Evolutionary conservation across 1,140 invertebrate species (phyloP), one percentile per base, ranked within the genome.

Genomic region (Drosophila bocki): DNA sequence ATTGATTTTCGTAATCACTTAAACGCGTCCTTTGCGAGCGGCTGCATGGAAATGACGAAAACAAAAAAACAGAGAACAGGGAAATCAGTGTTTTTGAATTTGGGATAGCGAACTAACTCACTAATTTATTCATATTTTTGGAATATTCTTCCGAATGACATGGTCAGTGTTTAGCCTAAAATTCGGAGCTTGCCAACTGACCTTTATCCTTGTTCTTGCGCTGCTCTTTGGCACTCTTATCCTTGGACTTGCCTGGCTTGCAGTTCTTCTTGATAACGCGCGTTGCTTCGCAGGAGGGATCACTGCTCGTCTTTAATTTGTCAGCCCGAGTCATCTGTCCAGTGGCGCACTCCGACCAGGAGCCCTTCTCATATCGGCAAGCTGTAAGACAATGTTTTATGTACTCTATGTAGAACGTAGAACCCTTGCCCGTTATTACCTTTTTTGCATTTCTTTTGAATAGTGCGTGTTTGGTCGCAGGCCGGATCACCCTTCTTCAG

Each of bases 371-470:
- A 93, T 98, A 98, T 91, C 96, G 95, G 93, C 97, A 98, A 53
- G 95, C 92, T 93, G 54, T n/a, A 7, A 15, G 13, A 9, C 9
- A n/a, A 39, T 7, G 17, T 15, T 4, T 5, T 33, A 19, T 32
- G 22, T 22, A 19, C 22, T 63, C 26, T 6, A 42, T 32, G 29
- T 19, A 29, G 50, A 19, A 37, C 3, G 13, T 32, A 32, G 8
- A 15, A 9, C n/a, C 19, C 17, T 44, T 8, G 6, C 32, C 6
- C 7, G 1, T 17, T 32, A n/a, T 92, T 94, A 97, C 97, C 96
- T 95, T 97, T 97, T 94, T 97, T 98, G 94, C 97, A 98, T 84
- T 97, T 97, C 93, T 97, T 97, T 92, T 97, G 95, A 76, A 98
- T 96, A n/a, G 95, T 97, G 93, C 97, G 97, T 35, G 95, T 96